Percentiles rank a stretch among this genome's conserved stretches.
phyloP scores from a whole-genome alignment of 2,797 vertebrate species.

The Gadopsis bispinosus region DNA sequence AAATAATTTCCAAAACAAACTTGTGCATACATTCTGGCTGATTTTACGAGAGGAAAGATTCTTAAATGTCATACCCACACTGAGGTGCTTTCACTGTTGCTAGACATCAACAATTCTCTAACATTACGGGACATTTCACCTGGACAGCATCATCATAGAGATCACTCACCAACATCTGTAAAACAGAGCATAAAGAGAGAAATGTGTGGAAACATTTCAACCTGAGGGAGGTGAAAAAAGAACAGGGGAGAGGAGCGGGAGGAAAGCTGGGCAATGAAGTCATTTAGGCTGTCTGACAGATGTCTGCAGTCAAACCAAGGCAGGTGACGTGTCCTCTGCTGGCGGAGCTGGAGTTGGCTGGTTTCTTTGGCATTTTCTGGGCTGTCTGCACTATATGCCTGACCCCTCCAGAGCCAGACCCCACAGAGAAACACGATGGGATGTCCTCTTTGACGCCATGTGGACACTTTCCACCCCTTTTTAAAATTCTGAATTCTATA shows the following conservation, averaged over 20 bases:
- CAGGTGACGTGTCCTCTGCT: slow-evolving; percentile 63
- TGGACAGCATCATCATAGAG: slow-evolving; percentile 74
- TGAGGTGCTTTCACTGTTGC: slow-evolving; percentile 65
- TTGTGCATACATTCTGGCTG: slow-evolving; percentile 84
- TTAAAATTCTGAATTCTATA: slow-evolving; percentile 36
- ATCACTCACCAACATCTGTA: slow-evolving; percentile 66
- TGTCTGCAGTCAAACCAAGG: slow-evolving; percentile 63
- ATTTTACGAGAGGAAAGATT: slow-evolving; percentile 69
- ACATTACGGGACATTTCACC: slow-evolving; percentile 68
- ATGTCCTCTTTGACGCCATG: slow-evolving; percentile 40
- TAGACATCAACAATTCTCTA: slow-evolving; percentile 64
- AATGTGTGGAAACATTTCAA: slow-evolving; percentile 73
- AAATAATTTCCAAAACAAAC: slow-evolving; percentile 81
- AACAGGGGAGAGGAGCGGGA: slow-evolving; percentile 3
- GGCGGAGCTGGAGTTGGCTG: slow-evolving; percentile 77
- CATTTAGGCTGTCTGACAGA: slow-evolving; percentile 39
- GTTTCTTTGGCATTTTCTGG: slow-evolving; percentile 91
- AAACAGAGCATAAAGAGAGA: slow-evolving; percentile 72
- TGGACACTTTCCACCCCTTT: slow-evolving; percentile 50
- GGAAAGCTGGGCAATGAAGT: slow-evolving; percentile 44
- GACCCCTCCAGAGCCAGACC: slow-evolving; percentile 63
- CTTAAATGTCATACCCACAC: slow-evolving; percentile 54
- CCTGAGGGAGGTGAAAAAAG: slow-evolving; percentile 75
- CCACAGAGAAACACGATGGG: slow-evolving; percentile 53
- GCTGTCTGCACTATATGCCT: slow-evolving; percentile 72